These are phyloP conservation scores for Drosophila cracens DNA, from an alignment of 2,888 invertebrate genomes.

Conservation along the genomic window DNA sequence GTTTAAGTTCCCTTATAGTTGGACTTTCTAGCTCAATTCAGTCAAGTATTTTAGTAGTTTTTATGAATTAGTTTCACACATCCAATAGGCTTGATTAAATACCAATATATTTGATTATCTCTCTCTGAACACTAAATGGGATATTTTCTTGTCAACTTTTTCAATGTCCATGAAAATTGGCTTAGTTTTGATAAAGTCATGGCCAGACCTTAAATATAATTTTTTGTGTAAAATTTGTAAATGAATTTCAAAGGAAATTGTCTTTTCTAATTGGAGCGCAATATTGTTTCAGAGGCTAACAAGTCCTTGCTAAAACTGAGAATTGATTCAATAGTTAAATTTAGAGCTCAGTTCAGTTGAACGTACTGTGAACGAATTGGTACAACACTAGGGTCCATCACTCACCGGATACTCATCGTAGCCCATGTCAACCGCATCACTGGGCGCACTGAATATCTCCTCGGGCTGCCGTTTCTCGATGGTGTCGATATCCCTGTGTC, in stretches of 20 bases:
- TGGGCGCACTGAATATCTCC: conserved; percentile 78
- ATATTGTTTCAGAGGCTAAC: background rate
- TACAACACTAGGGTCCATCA: conserved; percentile 19
- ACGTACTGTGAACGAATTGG: background rate
- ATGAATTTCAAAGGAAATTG: background rate
- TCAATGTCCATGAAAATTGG: background rate
- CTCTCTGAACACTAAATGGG: background rate
- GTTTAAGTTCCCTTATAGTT: background rate
- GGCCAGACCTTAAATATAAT: background rate
- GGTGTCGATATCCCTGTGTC: conserved; percentile 1
- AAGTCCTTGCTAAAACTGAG: background rate
- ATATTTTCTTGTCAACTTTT: background rate
- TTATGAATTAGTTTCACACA: background rate
- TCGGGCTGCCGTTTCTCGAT: conserved; percentile 62
- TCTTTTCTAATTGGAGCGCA: background rate
- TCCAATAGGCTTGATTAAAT: background rate
- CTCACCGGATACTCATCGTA: conserved; percentile 85
- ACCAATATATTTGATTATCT: background rate
- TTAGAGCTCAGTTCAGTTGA: background rate
- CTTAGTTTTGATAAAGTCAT: background rate
- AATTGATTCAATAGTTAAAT: background rate
- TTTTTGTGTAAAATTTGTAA: background rate
- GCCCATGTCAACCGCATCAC: conserved; percentile 70
- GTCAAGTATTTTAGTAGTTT: background rate
- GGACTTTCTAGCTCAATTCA: background rate